Conservation (phyloP, 1,140 invertebrate species). For the Drosophila ohnishii region DNA sequence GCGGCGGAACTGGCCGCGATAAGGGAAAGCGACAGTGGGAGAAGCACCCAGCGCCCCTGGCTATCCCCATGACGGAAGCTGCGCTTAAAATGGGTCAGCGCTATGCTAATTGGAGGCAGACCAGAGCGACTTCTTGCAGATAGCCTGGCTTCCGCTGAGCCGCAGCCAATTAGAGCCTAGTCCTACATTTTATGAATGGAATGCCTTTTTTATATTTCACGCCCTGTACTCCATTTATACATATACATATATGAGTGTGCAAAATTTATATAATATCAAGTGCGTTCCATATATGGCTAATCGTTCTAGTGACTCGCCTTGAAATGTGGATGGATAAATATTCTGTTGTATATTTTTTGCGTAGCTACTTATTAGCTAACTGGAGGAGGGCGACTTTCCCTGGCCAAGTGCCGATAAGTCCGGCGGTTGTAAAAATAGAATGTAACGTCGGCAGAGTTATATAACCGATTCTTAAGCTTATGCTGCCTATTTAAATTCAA, state of each 20-base stretch:
- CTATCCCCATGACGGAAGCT: slow-evolving; percentile 66
- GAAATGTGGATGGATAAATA: slow-evolving; percentile 49
- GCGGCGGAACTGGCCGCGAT: slow-evolving; percentile 66
- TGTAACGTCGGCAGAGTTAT: slow-evolving; percentile 12
- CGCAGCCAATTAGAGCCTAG: slow-evolving; percentile 62
- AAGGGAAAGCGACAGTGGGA: slow-evolving; percentile 40
- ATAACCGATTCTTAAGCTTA: slow-evolving; percentile 10
- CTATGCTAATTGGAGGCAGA: slow-evolving; percentile 75
- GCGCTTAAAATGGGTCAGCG: slow-evolving; percentile 73
- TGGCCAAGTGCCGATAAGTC: slow-evolving; percentile 37
- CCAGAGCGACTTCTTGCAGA: slow-evolving; percentile 55
- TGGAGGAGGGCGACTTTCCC: slow-evolving; percentile 57
- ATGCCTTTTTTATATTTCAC: slow-evolving; percentile 45
- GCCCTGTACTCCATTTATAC: background rate
- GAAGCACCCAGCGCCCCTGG: slow-evolving; percentile 68
- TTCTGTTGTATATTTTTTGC: slow-evolving; percentile 33
- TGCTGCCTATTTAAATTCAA: background rate
- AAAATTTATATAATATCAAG: slow-evolving; percentile 35
- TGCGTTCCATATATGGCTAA: slow-evolving; percentile 30
- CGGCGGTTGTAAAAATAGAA: slow-evolving; percentile 40
- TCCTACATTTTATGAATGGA: slow-evolving; percentile 63
- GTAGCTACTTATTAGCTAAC: slow-evolving; percentile 53
- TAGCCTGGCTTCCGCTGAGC: slow-evolving; percentile 66
- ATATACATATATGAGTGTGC: slow-evolving; percentile 5
- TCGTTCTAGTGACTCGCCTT: slow-evolving; percentile 45